Percentiles rank a stretch among this genome's conserved stretches.
Conservation (phyloP, 1,140 invertebrate genomes). For the Aphis gossypii region DNA sequence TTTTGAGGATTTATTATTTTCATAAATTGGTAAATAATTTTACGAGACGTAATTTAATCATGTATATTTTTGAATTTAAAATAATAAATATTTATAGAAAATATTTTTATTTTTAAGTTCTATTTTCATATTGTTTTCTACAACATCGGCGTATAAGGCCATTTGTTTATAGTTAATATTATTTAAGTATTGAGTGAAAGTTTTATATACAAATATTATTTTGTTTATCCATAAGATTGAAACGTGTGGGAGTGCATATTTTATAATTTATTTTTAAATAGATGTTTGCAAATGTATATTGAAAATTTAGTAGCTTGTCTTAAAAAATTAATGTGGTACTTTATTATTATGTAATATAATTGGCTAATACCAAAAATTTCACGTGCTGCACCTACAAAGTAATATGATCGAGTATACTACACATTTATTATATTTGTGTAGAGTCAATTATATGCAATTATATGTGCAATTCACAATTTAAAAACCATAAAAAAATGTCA, state of each 20-base stretch:
- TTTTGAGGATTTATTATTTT: neutral
- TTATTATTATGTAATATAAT: neutral
- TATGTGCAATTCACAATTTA: neutral
- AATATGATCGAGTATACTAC: neutral
- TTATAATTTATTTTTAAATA: neutral
- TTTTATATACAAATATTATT: neutral
- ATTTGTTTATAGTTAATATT: no score
- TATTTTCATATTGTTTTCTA: no score
- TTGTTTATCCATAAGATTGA: neutral
- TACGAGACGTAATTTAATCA: neutral
- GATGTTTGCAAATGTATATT: neutral
- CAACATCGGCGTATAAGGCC: no score
- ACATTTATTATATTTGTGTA: neutral
- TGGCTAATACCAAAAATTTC: neutral
- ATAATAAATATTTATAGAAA: neutral
- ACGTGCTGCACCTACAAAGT: neutral
- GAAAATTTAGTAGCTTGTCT: neutral
- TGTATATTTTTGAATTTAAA: neutral
- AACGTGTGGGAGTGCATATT: neutral
- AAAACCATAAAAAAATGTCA: neutral
- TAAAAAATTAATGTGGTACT: neutral
- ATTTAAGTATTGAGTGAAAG: neutral
- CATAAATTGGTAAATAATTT: neutral
- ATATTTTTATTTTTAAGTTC: no score
- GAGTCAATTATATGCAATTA: neutral